Conservation (phyloP, 2,888 invertebrate genomes). For the Abrostola tripartita region DNA sequence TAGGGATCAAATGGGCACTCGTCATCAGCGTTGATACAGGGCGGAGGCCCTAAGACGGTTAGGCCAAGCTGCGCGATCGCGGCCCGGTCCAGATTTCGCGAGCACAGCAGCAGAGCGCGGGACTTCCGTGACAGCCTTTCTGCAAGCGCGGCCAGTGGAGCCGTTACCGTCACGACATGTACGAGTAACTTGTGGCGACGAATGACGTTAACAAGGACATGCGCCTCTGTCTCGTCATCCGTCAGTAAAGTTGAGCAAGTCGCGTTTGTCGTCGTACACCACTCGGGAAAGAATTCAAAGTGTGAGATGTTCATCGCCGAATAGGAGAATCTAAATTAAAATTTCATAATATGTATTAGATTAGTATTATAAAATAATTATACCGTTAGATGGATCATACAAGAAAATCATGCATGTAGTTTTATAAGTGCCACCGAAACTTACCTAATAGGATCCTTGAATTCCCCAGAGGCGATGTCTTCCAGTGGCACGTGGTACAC, state of each 20-base stretch:
- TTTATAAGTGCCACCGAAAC: background rate
- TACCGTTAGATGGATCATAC: no score
- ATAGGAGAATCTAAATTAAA: conserved; percentile 22
- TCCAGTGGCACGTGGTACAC: conserved; percentile 50
- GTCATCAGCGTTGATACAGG: conserved; percentile 59
- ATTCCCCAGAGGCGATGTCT: background rate
- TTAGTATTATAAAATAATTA: no score
- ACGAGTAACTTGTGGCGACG: conserved; percentile 57
- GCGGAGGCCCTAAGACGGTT: conserved; percentile 63
- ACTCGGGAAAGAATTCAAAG: conserved; percentile 89
- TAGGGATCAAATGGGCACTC: conserved; percentile 77
- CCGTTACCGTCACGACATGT: conserved; percentile 55
- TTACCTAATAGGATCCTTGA: conserved; percentile 16
- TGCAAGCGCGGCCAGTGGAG: conserved; percentile 48
- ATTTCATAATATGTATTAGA: no score
- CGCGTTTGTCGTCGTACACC: conserved; percentile 74
- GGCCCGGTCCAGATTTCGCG: conserved; percentile 60
- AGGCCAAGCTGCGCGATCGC: conserved; percentile 18
- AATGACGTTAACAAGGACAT: conserved; percentile 58
- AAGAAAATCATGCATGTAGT: no score
- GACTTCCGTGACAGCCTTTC: conserved; percentile 36
- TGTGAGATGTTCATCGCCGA: conserved; percentile 55
- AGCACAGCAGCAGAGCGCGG: conserved; percentile 58
- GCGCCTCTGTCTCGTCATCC: conserved; percentile 65
- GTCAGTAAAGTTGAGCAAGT: conserved; percentile 68